phyloP scores from a whole-genome alignment of 2,888 invertebrate genomes.

The Darwinula stevensoni region DNA sequence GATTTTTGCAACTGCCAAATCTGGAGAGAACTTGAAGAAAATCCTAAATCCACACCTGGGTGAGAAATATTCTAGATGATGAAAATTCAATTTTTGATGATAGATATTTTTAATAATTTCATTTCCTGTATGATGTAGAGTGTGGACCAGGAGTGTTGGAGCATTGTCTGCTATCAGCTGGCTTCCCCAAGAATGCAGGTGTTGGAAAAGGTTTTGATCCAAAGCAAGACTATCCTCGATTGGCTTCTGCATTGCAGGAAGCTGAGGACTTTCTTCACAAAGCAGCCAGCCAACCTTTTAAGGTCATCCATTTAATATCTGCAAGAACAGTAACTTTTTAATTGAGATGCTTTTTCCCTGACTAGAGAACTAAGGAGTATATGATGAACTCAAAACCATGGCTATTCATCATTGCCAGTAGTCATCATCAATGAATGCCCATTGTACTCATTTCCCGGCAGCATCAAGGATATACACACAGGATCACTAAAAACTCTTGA shows the following conservation, averaged over 20 bases:
- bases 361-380: too few species aligned
- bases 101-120: conserved; percentile 7
- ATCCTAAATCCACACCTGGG: conserved; percentile 46
- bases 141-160: conserved; percentile 76
- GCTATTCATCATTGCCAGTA: too few species aligned
- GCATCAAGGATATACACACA: too few species aligned
- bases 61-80: neutral
- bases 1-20: conserved; percentile 29
- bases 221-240: conserved; percentile 25
- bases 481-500: too few species aligned
- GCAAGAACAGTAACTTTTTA: neutral
- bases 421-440: too few species aligned
- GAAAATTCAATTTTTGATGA: conserved; percentile 1
- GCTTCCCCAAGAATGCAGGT: conserved; percentile 25
- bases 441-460: too few species aligned
- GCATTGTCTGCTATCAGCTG: conserved; percentile 44
- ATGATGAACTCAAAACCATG: too few species aligned
- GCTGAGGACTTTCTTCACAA: conserved; percentile 32
- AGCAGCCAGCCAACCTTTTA: conserved; percentile 23
- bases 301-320: too few species aligned
- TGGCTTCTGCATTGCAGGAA: conserved; percentile 31
- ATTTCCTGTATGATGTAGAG: conserved; percentile 28
- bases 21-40: conserved; percentile 47
- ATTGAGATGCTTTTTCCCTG: conserved; percentile 1
- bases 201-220: conserved; percentile 31